phyloP scores from a whole-genome alignment of 2,113 vertebrate species.

The crab-eating macaque (Macaca fascicularis) region DNA sequence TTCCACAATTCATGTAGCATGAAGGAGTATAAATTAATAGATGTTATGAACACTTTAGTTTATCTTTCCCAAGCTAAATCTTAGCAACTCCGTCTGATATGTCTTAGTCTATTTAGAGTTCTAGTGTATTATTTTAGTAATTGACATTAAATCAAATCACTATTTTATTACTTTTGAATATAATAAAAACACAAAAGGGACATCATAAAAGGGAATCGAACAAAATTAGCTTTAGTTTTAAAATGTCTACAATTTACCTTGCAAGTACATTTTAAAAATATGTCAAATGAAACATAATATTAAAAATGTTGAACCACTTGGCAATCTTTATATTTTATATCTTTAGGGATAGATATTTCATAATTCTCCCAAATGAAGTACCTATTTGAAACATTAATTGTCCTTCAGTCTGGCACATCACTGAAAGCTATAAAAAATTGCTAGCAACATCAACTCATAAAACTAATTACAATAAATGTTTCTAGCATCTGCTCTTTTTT shows the following conservation, averaged over 20 bases:
- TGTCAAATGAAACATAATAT: background rate
- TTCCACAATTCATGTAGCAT: background rate
- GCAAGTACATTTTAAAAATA: background rate
- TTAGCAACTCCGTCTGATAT: background rate
- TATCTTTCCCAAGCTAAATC: background rate
- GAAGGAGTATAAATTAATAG: background rate
- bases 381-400: background rate
- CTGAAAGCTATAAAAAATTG: background rate
- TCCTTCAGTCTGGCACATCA: background rate
- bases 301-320: background rate
- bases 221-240: background rate
- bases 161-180: background rate
- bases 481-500: background rate
- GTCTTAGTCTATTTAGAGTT: background rate
- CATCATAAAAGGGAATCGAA: background rate
- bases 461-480: constrained; percentile 43
- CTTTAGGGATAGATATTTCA: background rate
- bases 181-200: background rate
- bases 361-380: background rate
- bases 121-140: background rate
- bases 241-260: background rate
- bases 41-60: no score
- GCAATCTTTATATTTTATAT: background rate
- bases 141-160: background rate
- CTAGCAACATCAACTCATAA: background rate